Conservation (phyloP, 2,888 invertebrate species). For the Drosophila colorata region DNA sequence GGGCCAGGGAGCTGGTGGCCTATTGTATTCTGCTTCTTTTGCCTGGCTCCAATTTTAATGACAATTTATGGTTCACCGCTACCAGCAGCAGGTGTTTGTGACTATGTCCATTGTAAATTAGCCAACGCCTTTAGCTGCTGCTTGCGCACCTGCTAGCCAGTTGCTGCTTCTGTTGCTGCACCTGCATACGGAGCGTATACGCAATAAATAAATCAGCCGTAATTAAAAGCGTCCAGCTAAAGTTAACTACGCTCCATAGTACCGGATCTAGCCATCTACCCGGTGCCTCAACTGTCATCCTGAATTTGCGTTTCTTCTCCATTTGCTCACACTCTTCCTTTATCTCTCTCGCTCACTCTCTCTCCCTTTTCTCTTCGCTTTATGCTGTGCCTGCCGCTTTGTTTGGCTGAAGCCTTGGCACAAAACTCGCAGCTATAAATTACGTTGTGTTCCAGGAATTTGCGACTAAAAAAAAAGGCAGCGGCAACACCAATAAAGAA, state of each 20-base stretch:
- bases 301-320: conserved; percentile 22
- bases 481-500: not conserved
- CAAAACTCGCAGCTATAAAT: conserved; percentile 67
- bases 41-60: conserved; percentile 52
- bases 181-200: conserved; percentile 60
- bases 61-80: conserved; percentile 58
- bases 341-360: not conserved
- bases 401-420: conserved; percentile 48
- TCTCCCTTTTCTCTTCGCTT: not conserved
- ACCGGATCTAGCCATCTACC: conserved; percentile 1
- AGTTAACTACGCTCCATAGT: conserved; percentile 30
- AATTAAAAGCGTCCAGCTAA: conserved; percentile 67
- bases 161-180: conserved; percentile 23
- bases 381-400: conserved; percentile 6
- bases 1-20: conserved; percentile 5
- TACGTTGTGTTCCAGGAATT: conserved; percentile 71
- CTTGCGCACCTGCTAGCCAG: conserved; percentile 2
- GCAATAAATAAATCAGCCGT: conserved; percentile 75
- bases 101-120: conserved; percentile 51
- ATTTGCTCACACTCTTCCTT: not conserved
- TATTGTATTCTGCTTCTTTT: conserved; percentile 8
- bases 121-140: conserved; percentile 34
- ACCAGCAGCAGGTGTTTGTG: conserved; percentile 7
- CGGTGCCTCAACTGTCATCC: conserved; percentile 33
- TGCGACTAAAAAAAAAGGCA: conserved; percentile 37